A percentile compares a stretch with the other conserved stretches of the same genome.
phyloP scores from a whole-genome alignment of 2,113 vertebrate genomes.

The Corythoichthys intestinalis region DNA sequence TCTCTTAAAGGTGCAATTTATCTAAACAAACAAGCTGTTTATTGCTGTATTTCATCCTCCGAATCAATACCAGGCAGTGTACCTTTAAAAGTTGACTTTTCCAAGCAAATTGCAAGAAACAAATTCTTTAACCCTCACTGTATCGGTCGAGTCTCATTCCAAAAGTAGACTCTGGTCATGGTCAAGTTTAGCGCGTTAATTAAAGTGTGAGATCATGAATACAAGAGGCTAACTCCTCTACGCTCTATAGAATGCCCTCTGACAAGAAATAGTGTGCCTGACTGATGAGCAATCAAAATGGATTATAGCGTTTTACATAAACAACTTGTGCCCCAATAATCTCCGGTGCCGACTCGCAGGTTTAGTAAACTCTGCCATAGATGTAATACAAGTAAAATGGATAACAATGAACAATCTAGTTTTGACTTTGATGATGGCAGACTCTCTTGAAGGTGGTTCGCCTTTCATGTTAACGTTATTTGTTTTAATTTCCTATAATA shows the following conservation, averaged over 20 bases:
- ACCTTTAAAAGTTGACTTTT: neutral
- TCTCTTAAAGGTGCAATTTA: constrained; percentile 2
- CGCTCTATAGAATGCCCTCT: neutral
- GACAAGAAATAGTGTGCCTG: neutral
- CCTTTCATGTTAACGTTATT: neutral
- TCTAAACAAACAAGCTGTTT: constrained; percentile 2
- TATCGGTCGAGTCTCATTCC: neutral
- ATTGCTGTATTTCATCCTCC: neutral
- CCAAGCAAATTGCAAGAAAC: neutral
- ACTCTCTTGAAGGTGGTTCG: neutral
- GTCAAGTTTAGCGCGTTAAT: neutral
- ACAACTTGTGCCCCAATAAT: neutral
- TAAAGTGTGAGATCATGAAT: neutral
- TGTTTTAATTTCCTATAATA: no score
- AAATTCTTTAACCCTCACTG: neutral
- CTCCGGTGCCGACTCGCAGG: neutral
- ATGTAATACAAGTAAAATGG: neutral
- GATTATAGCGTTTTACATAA: neutral
- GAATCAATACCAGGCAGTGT: neutral
- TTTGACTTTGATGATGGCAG: neutral
- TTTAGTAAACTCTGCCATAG: neutral
- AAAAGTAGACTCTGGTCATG: neutral
- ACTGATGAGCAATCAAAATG: neutral
- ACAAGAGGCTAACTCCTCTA: neutral
- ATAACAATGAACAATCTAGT: neutral